Conservation (phyloP, 2,888 invertebrate genomes). For the Apodemia hepburni region DNA sequence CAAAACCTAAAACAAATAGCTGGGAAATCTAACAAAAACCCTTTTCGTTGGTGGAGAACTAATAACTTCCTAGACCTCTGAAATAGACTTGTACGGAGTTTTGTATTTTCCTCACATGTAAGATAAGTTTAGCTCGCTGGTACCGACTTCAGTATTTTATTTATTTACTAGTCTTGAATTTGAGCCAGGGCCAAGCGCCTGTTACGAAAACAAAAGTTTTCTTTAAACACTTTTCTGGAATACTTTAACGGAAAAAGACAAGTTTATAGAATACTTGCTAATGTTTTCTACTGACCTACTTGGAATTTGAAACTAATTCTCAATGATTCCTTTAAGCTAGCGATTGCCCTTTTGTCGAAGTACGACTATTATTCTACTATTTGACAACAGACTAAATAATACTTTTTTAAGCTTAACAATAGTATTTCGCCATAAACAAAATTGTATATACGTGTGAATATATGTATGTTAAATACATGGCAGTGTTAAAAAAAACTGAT, state of each 20-base stretch:
- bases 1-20: conserved; percentile 10
- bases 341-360: no score
- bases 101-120: conserved; percentile 8
- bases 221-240: background rate
- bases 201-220: conserved; percentile 6
- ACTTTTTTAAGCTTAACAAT: no score
- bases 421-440: no score
- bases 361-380: no score
- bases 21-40: conserved; percentile 8
- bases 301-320: no score
- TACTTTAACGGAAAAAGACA: background rate
- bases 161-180: conserved; percentile 7
- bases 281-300: no score
- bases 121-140: conserved; percentile 2
- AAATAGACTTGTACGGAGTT: conserved; percentile 5
- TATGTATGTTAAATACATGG: no score
- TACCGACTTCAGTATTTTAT: conserved; percentile 2
- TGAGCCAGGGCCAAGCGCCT: conserved; percentile 4
- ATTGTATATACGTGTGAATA: no score
- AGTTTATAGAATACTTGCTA: no score
- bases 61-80: conserved; percentile 5
- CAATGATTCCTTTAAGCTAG: no score
- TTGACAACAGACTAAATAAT: no score
- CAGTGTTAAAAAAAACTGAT: no score
- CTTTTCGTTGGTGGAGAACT: conserved; percentile 6